Percentiles rank a stretch among this genome's conserved stretches.
Evolutionary conservation across 1,140 invertebrate genomes (phyloP).

Genomic region (Drosophila saltans): DNA sequence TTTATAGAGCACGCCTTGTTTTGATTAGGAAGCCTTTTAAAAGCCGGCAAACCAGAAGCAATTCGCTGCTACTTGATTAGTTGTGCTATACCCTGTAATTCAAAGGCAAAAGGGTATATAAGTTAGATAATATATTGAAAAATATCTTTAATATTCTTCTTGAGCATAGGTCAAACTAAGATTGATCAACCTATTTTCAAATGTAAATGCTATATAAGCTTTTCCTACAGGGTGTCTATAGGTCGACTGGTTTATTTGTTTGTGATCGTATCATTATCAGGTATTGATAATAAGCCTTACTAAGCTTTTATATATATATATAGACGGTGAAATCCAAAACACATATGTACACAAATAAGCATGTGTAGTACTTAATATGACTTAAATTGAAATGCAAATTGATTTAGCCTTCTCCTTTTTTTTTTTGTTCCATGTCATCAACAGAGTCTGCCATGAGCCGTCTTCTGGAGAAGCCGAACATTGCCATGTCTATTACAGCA

Average conservation of each 20-base stretch:
- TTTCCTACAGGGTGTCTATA: background rate
- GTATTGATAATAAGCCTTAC: slow-evolving; percentile 31
- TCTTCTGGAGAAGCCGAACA: slow-evolving; percentile 81
- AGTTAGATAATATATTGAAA: background rate
- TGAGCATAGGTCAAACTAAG: too few species aligned
- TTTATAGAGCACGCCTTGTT: slow-evolving; percentile 19
- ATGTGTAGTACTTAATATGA: slow-evolving; percentile 17
- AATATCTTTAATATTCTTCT: too few species aligned
- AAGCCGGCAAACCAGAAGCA: slow-evolving; percentile 22
- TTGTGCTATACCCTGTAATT: background rate
- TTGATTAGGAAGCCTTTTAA: slow-evolving; percentile 48
- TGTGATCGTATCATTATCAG: slow-evolving; percentile 9
- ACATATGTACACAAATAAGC: background rate
- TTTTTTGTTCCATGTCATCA: background rate
- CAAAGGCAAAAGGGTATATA: background rate
- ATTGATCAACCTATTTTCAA: background rate
- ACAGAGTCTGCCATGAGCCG: slow-evolving; percentile 82
- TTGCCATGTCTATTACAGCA: slow-evolving; percentile 78
- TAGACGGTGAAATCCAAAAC: background rate
- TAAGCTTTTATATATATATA: slow-evolving; percentile 3
- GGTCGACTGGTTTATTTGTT: slow-evolving; percentile 1
- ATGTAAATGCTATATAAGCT: too few species aligned
- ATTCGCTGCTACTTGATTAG: slow-evolving; percentile 24
- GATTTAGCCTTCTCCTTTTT: slow-evolving; percentile 19
- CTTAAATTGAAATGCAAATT: slow-evolving; percentile 46